Evolutionary conservation across 2,113 vertebrate species (phyloP), one percentile per base, ranked within the genome.

Genomic region (Otis tarda): DNA sequence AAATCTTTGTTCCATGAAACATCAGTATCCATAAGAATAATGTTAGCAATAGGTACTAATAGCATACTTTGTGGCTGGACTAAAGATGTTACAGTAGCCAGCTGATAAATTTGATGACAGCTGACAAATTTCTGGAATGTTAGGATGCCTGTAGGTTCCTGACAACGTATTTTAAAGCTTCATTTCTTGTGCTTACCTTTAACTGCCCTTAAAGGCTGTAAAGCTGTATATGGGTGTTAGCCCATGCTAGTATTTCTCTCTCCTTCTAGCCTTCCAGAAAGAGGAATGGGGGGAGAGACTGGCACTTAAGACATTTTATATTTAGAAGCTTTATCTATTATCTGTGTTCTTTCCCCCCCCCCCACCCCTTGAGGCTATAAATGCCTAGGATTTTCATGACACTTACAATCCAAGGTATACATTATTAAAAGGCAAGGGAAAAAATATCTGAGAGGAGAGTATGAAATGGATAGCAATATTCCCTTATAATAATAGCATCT

Each of bases 1-100:
- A 89, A 94, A 87, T 53, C 39, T 70, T 85, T 74, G 39, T 45
- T 81, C 84, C 52, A 25, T 57, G 39, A 59, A 92, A 60, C 23
- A 60, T 20, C 56, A 56, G 8, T 18, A 60, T 89, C 39, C 27
- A 12, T 49, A 60, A 79, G 39, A 93, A 76, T 68, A 83, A 52
- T 31, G 25, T 63, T 56, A 78, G n/a, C 31, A 45, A 5, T 47
- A 70, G 47, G 50, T 65, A 85, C n/a, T 84, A 74, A 87, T n/a
- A 37, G 4, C 17, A 41, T 37, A 55, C 16, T 83, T 77, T 22
- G 27, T 85, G 55, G 12, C 39, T 67, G 47, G 5, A 81, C 76
- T 83, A 56, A 90, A 86, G 73, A 71, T 60, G 21, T 43, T 80
- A 27, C 10, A 39, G 25, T 70, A 53, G 21, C 21, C 64, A 88